phyloP scores from a whole-genome alignment of 2,888 invertebrate species.

The Pocota personata region DNA sequence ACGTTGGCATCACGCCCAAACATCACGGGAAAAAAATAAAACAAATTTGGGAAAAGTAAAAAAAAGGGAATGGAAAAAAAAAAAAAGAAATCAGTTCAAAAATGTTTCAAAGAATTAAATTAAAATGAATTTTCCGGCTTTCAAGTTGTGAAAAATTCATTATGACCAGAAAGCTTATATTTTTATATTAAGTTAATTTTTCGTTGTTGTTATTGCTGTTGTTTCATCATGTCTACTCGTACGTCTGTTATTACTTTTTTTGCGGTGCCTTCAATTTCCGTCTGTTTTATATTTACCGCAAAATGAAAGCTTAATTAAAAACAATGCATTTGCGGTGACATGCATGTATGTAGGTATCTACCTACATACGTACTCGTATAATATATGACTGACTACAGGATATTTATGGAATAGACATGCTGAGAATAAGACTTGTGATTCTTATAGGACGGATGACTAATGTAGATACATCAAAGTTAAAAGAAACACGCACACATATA shows the following conservation, averaged over 20 bases:
- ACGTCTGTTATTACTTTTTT: conserved; percentile 65
- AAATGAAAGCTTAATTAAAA: conserved; percentile 74
- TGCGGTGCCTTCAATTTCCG: conserved; percentile 72
- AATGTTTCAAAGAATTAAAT: conserved; percentile 71
- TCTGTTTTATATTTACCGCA: conserved; percentile 72
- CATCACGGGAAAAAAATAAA: conserved; percentile 5
- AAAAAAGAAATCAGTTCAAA: conserved; percentile 60
- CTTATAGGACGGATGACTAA: background rate
- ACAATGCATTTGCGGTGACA: conserved; percentile 73
- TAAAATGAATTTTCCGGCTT: conserved; percentile 73
- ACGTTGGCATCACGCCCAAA: conserved; percentile 35
- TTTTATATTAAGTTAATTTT: conserved; percentile 70
- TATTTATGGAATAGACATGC: background rate
- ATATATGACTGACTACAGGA: background rate
- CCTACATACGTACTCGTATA: background rate
- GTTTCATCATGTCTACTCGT: conserved; percentile 42
- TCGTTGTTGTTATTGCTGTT: conserved; percentile 51
- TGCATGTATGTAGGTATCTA: conserved; percentile 9
- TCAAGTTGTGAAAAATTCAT: conserved; percentile 73
- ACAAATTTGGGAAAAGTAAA: conserved; percentile 6
- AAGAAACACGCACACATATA: too few species aligned
- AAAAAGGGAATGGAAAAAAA: conserved; percentile 16
- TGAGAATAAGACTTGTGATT: background rate
- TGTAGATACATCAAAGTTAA: too few species aligned
- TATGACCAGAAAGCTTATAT: conserved; percentile 64